Percentiles rank a stretch among this genome's conserved stretches.
phyloP scores from a whole-genome alignment of 2,113 vertebrate genomes.

The Podocnemis expansa region DNA sequence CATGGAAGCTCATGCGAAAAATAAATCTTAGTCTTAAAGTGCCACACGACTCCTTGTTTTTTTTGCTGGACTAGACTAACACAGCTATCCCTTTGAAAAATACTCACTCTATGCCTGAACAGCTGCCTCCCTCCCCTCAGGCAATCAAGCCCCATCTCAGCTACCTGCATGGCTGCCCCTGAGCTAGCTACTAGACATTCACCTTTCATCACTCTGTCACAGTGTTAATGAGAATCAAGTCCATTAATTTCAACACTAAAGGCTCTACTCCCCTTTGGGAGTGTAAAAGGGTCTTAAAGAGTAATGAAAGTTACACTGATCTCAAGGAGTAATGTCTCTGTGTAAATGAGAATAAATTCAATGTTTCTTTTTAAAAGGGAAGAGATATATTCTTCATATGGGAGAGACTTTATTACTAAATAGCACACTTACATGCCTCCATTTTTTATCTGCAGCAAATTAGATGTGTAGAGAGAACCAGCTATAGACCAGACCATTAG shows the following conservation, averaged over 20 bases:
- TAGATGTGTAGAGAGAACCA: background rate
- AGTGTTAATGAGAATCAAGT: background rate
- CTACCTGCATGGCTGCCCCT: too few species aligned
- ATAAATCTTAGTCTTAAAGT: too few species aligned
- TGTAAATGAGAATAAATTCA: background rate
- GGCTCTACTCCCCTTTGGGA: background rate
- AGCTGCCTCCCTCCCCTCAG: too few species aligned
- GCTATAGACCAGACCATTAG: background rate
- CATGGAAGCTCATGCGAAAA: too few species aligned
- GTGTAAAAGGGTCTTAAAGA: background rate
- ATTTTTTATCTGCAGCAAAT: background rate
- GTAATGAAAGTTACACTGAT: background rate
- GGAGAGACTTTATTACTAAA: background rate
- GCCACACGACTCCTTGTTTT: too few species aligned
- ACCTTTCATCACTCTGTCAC: too few species aligned
- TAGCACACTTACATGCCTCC: background rate
- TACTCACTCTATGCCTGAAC: too few species aligned
- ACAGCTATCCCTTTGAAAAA: too few species aligned
- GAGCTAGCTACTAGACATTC: too few species aligned
- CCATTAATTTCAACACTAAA: background rate
- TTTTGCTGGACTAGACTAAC: too few species aligned
- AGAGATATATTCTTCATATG: rapidly evolving
- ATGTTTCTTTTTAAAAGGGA: background rate
- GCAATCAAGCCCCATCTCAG: too few species aligned
- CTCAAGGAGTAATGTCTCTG: background rate